Percentiles rank a stretch among this genome's conserved stretches.
Conservation (phyloP, 2,888 invertebrate species). For the Theretra japonica region DNA sequence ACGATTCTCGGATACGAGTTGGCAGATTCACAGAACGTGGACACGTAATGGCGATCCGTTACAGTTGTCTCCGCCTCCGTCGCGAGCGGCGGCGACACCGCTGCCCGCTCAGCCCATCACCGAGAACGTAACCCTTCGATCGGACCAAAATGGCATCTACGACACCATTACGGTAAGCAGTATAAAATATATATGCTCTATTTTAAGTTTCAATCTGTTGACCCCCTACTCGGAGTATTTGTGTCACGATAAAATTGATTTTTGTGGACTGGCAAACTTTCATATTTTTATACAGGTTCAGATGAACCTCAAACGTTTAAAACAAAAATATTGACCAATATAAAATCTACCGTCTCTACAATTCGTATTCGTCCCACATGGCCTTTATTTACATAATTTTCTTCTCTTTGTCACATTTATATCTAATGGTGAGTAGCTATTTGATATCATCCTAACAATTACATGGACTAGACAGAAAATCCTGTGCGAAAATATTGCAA, state of each 20-base stretch:
- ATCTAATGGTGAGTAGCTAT: slow-evolving; percentile 33
- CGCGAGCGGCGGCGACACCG: slow-evolving; percentile 56
- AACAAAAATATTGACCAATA: too few species aligned
- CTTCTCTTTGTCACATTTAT: slow-evolving; percentile 46
- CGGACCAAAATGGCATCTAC: slow-evolving; percentile 77
- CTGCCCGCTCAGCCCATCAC: slow-evolving; percentile 55
- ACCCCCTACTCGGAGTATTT: not conserved
- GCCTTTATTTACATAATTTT: slow-evolving; percentile 40
- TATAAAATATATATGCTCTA: slow-evolving; percentile 7
- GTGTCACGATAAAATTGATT: slow-evolving; percentile 2
- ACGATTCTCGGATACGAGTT: slow-evolving; percentile 89
- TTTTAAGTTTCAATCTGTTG: slow-evolving; percentile 6
- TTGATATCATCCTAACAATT: not conserved
- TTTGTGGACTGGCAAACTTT: too few species aligned
- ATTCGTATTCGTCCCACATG: too few species aligned
- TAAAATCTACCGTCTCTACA: too few species aligned
- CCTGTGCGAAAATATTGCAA: not conserved
- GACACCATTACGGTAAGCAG: slow-evolving; percentile 78
- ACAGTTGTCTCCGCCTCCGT: slow-evolving; percentile 70
- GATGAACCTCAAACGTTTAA: not conserved
- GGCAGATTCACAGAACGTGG: slow-evolving; percentile 90
- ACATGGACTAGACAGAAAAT: not conserved
- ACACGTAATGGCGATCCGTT: slow-evolving; percentile 79
- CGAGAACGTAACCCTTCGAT: slow-evolving; percentile 55
- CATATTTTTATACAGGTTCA: not conserved